A percentile compares a stretch with the other conserved stretches of the same genome.
These are phyloP conservation scores for Pectinophora gossypiella DNA, from an alignment of 1,140 invertebrate species.

Conservation along the genomic window DNA sequence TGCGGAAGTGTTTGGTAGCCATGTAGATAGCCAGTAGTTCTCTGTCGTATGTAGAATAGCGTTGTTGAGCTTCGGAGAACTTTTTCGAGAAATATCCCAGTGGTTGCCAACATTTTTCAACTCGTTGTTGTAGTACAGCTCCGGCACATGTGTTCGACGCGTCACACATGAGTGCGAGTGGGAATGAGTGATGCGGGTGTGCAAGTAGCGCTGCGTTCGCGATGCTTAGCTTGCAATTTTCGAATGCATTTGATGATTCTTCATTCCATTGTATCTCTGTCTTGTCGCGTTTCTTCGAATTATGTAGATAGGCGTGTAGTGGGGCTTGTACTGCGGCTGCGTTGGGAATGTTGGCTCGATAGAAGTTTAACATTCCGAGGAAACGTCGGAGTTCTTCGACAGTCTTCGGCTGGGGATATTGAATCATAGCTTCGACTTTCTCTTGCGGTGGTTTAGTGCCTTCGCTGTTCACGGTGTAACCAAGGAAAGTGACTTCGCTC, in stretches of 20 bases:
- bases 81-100: too few relatives aligned
- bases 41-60: background rate
- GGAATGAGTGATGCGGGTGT: slow-evolving; percentile 1
- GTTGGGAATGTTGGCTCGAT: slow-evolving; percentile 20
- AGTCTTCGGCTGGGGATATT: slow-evolving; percentile 19
- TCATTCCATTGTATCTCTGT: slow-evolving; percentile 15
- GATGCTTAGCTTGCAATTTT: slow-evolving; percentile 6
- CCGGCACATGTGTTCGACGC: slow-evolving; percentile 32
- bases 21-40: background rate
- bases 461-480: background rate
- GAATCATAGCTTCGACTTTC: slow-evolving; percentile 18
- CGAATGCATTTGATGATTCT: slow-evolving; percentile 9
- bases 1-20: background rate
- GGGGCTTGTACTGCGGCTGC: slow-evolving; percentile 23
- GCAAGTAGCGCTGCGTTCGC: slow-evolving; percentile 20
- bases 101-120: background rate
- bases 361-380: slow-evolving; percentile 37
- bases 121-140: background rate
- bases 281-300: slow-evolving; percentile 25
- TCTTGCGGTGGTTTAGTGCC: background rate
- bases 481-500: background rate
- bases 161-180: slow-evolving; percentile 23
- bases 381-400: slow-evolving; percentile 30
- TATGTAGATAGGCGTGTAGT: slow-evolving; percentile 20
- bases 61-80: background rate